These are phyloP conservation scores for Galleria mellonella DNA, from an alignment of 1,140 invertebrate genomes.

Conservation along the genomic window DNA sequence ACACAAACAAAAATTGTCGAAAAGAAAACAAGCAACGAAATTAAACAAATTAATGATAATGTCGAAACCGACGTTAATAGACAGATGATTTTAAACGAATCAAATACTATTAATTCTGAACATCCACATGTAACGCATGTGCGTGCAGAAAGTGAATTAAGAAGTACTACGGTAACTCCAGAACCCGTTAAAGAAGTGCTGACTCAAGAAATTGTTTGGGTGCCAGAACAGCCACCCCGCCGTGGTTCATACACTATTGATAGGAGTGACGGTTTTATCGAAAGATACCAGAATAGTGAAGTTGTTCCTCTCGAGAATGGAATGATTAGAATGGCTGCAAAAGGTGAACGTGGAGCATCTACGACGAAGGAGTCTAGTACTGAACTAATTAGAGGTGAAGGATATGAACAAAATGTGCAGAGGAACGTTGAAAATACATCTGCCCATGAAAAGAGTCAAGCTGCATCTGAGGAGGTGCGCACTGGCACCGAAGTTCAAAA, in stretches of 20 bases:
- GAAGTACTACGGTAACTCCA: constrained; percentile 49
- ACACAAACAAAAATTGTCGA: constrained; percentile 1
- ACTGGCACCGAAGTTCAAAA: constrained; percentile 49
- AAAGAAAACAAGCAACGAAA: neutral
- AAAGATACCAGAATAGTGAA: constrained; percentile 49
- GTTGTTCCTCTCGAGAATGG: constrained; percentile 53
- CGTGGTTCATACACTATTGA: constrained; percentile 64
- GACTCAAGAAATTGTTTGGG: constrained; percentile 61
- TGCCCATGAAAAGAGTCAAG: constrained; percentile 47
- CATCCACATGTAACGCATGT: constrained; percentile 46
- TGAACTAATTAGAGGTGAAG: constrained; percentile 41
- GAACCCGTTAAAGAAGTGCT: constrained; percentile 55
- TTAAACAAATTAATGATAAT: constrained; percentile 5
- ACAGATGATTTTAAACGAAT: constrained; percentile 16
- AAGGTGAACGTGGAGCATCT: constrained; percentile 39
- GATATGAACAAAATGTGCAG: constrained; percentile 46
- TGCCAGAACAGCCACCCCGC: constrained; percentile 46
- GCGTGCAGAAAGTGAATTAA: constrained; percentile 38
- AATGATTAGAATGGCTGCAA: constrained; percentile 30
- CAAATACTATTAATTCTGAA: constrained; percentile 19
- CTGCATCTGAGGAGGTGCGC: constrained; percentile 46
- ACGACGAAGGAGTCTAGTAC: constrained; percentile 34
- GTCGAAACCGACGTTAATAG: constrained; percentile 6
- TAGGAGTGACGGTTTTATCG: constrained; percentile 40
- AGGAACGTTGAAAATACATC: constrained; percentile 40